Percentiles rank a stretch among this genome's conserved stretches.
Evolutionary conservation across 1,140 invertebrate genomes (phyloP).

Genomic region (Solen grandis): DNA sequence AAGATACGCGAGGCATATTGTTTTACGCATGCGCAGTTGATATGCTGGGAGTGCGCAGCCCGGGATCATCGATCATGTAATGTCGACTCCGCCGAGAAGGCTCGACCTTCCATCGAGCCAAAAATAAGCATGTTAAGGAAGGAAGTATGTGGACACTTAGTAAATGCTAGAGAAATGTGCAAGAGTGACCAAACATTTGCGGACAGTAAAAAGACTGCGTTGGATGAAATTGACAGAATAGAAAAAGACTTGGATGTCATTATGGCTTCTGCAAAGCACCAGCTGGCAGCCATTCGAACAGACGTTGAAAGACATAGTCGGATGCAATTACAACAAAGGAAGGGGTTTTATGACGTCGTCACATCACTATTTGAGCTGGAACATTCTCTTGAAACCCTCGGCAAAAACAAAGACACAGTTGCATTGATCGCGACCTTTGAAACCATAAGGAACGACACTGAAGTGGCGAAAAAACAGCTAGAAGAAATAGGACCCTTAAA

Average conservation of each 20-base stretch:
- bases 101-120: conserved; percentile 17
- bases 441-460: not conserved
- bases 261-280: conserved; percentile 19
- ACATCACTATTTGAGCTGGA: conserved; percentile 30
- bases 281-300: not conserved
- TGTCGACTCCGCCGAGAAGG: conserved; percentile 40
- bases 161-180: conserved; percentile 18
- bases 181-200: conserved; percentile 22
- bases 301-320: conserved; percentile 21
- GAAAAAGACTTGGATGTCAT: conserved; percentile 18
- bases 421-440: not conserved
- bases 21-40: conserved; percentile 37
- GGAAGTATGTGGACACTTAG: conserved; percentile 10
- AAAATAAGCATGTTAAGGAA: conserved; percentile 27
- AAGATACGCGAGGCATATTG: conserved; percentile 47
- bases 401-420: not conserved
- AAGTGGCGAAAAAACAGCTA: not conserved
- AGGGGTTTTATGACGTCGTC: conserved; percentile 36
- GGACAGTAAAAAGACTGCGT: conserved; percentile 1
- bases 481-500: not conserved
- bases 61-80: conserved; percentile 39
- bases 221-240: conserved; percentile 15
- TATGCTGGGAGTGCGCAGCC: conserved; percentile 56
- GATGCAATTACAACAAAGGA: conserved; percentile 27
- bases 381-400: conserved; percentile 6